phyloP scores from a whole-genome alignment of 2,888 invertebrate species.

The Pediacus dermestoides region DNA sequence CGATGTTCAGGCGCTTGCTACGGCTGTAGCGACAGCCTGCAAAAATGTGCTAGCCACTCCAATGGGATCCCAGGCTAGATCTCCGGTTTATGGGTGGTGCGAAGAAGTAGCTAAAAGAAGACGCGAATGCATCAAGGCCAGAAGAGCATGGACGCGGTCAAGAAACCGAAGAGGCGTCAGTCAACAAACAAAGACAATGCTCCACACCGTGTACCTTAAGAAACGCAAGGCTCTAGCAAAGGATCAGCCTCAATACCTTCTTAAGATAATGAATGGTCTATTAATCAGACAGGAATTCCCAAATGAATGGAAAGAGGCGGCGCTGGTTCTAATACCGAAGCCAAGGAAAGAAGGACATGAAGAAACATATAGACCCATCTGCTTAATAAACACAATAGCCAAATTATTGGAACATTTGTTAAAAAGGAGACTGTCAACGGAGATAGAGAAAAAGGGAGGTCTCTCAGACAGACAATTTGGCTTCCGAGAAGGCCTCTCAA shows the following conservation, averaged over 20 bases:
- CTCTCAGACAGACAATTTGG: slow-evolving; percentile 12
- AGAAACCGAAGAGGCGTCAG: neutral
- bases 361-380: slow-evolving; percentile 14
- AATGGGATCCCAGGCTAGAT: too few species aligned
- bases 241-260: too few species aligned
- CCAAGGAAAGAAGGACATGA: too few species aligned
- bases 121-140: neutral
- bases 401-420: slow-evolving; percentile 12
- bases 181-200: neutral
- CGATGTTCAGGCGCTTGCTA: too few species aligned
- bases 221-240: neutral
- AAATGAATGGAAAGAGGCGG: too few species aligned
- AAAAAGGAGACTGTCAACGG: slow-evolving; percentile 8
- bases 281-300: too few species aligned
- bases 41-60: too few species aligned
- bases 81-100: neutral
- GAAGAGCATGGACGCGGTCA: neutral
- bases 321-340: too few species aligned
- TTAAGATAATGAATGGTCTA: too few species aligned
- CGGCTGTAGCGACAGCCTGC: too few species aligned
- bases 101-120: neutral
- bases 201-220: neutral
- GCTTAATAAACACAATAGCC: slow-evolving; percentile 11
- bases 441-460: slow-evolving; percentile 6
- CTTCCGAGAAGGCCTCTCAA: slow-evolving; percentile 12